Base-by-base conservation (phyloP, 1,140 invertebrate genomes). In the Drosophila asahinai region DNA sequence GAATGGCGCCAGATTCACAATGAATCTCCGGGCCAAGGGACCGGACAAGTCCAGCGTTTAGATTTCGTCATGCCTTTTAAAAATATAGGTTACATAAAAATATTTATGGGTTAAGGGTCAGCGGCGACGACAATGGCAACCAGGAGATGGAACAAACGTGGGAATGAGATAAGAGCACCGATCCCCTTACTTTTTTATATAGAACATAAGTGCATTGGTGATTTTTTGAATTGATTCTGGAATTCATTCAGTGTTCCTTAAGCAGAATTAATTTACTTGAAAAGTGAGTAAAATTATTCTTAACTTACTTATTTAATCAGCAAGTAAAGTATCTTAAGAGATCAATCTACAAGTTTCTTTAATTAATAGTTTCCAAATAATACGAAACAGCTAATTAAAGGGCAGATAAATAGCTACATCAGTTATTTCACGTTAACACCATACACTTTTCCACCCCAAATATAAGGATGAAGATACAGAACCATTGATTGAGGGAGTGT, bases 1-100 rank as follows among this genome's bases (percentile, higher is more conserved):
- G 77, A 78, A 62, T 79, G 77, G 84, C 84, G 84, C 84, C 84
- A 81, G 86, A 54, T 71, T 51, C 64, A 58, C 76, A 72, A 71
- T 64, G 71, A 74, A 74, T 74, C 55, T 73, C 33, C 33, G n/a
- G 8, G 6, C 12, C 19, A 67, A 17, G 2, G 40, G 58, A 66
- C 42, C 5, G 6, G 27, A 25, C 22, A 36, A 12, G 58, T 66
- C 22, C 25, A 27, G 42, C 63, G 63, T 47, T 68, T 45, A 48
- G 40, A 55, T 68, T 71, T 71, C 64, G 67, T 71, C 64, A 71
- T 70, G 64, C 22, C 67, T 19, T 19, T 68, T 71, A 48, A 14
- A 71, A 68, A 71, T 71, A 14, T 71, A 57, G 67, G 67, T 71
- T 71, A 71, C 67, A 71, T 71, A 71, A 71, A 70, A 57, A 22